Evolutionary conservation across 2,888 invertebrate species (phyloP), one percentile per base, ranked within the genome.

Genomic region (Metacarcinus magister): DNA sequence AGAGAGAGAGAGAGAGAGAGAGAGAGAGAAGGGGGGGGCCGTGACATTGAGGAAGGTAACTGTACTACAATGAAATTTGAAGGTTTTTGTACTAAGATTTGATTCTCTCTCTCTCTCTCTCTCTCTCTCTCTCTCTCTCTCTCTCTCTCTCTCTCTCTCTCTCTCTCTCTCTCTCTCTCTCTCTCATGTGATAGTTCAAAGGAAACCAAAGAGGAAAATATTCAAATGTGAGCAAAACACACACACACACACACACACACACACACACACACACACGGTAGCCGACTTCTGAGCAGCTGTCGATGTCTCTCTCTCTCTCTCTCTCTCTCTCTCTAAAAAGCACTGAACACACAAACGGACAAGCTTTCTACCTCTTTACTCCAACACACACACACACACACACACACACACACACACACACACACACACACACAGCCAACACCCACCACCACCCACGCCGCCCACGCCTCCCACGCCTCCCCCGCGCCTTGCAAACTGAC

Each of bases 381-480:
- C 32, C 32, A 10, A 54, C 54, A 54, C 54, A 54, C 54, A 54
- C 54, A 54, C 54, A 54, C 54, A 54, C 54, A 54, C 32, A 23
- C 23, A 32, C 90, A 32, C 28, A 28, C 90, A 90, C 90, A 39
- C 90, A 19, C 39, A 28, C 90, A 13, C 90, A 39, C 23, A 23
- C 90, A 39, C 28, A 39, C 13, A 90, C 90, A 90, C 90, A 10
- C 39, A 44, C 44, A 91, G n/a, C 91, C 39, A 44, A 91, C n/a
- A 2, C n/a, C 46, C 43, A n/a, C 13, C 91, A 0, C 43, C 91
- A 44, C 91, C 91, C 16, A 28, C 89, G 44, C 89, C 39, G 7
- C 28, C 89, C 87, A 13, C 87, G 23, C 87, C 87, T 5, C 87
- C 54, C 54, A 54, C 87, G 28, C 87, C 87, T 8, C 87, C 87